phyloP scores from a whole-genome alignment of 2,113 vertebrate species.

The human region DNA sequence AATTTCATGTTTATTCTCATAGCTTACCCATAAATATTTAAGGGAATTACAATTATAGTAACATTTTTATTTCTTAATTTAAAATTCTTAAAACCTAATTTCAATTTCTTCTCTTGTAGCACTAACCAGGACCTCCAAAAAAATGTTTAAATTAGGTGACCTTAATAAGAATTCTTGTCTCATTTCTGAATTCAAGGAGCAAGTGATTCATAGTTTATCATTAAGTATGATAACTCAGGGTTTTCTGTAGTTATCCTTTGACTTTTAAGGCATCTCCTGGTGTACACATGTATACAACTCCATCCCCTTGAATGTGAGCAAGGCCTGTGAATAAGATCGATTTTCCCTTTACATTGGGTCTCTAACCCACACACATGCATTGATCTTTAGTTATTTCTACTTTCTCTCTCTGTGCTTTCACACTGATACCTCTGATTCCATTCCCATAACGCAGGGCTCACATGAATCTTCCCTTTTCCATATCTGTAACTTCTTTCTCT shows the following conservation, averaged over 20 bases:
- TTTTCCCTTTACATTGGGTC: background rate
- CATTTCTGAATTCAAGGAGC: background rate
- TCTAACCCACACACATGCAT: background rate
- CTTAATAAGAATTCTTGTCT: background rate
- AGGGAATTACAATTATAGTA: too few species aligned
- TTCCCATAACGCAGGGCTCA: too few species aligned
- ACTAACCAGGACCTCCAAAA: background rate
- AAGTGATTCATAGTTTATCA: background rate
- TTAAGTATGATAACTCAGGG: background rate
- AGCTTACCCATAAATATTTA: background rate
- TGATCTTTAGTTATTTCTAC: background rate
- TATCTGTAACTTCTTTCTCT: background rate
- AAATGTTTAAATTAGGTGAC: background rate
- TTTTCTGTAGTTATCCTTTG: background rate
- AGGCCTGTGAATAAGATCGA: too few species aligned
- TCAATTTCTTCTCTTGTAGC: background rate
- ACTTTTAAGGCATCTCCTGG: too few species aligned
- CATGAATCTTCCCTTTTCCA: background rate
- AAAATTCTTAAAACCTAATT: background rate
- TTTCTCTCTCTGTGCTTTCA: background rate
- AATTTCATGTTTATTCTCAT: background rate
- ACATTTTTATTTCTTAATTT: background rate
- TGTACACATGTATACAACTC: background rate
- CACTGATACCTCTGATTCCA: background rate
- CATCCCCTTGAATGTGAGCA: too few species aligned